Base-by-base conservation (phyloP, 92 coral and sea anemone genomes). In the Epizoanthus fatuus region DNA sequence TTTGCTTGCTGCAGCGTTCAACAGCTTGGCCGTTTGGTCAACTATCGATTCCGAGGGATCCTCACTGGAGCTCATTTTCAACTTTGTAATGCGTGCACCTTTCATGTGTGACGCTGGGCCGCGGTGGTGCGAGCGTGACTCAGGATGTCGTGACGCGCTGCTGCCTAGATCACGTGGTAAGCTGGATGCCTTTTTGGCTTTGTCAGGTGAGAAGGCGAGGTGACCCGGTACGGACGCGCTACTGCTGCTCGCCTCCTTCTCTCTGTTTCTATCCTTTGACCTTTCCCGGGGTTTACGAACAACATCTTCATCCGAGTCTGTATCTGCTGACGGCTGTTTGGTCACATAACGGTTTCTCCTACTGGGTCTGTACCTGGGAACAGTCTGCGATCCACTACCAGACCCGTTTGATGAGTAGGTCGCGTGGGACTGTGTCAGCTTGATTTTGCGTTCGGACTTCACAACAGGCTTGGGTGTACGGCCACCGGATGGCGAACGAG, bases 391-490 rank as follows among this genome's bases (percentile, higher is more conserved):
- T 22, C 89, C 91, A 63, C 93, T 91, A 3, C 81, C 87, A 4
- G 89, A 14, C 17, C 80, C 84, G 19, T 63, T 82, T 14, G 92
- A 40, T 1, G 90, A 76, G 72, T 63, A 69, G 1, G 93, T 84
- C 1, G 96, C 91, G 35, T 84, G 83, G 9, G 96, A 84, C 38
- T 77, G 82, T 1, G 71, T 77, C 56, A 94, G 66, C 14, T 91
- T 94, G 77, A 94, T 94, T 71, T 87, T 94, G 71, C 98, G 79
- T 77, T 94, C 98, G 4, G 98, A 92, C 37, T 96, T 89, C n/a
- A 94, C 94, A 47, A 94, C 94, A 10, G 98, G 96, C 83, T 92
- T 94, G 44, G 89, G 15, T 11, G 86, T 84, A 53, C 73, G 57
- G 5, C 73, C 77, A 32, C 57, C 63, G 74, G 84, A 49, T 35